phyloP scores from a whole-genome alignment of 2,888 invertebrate genomes.

The Sarcophaga variegata region DNA sequence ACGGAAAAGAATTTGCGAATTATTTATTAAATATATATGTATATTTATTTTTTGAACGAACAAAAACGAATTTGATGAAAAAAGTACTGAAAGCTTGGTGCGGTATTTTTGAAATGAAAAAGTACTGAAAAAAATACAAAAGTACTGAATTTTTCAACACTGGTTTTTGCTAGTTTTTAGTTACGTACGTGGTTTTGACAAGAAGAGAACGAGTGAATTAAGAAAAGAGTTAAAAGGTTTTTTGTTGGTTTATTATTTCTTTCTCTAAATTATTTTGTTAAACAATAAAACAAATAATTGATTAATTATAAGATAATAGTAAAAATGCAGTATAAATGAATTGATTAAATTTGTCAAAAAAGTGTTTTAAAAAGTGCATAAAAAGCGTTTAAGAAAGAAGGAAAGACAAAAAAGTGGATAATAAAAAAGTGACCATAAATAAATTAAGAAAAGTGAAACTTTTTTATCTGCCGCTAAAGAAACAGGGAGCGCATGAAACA shows the following conservation, averaged over 20 bases:
- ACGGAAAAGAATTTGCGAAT: no score
- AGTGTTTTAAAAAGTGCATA: conserved; percentile 3
- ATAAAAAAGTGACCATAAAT: neutral
- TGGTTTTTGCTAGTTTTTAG: conserved; percentile 23
- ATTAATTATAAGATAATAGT: neutral
- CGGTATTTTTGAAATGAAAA: no score
- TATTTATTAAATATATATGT: no score
- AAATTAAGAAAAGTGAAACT: conserved; percentile 64
- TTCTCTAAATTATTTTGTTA: neutral
- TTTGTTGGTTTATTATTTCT: neutral
- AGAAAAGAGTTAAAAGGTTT: conserved; percentile 46
- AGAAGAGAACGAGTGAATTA: conserved; percentile 23
- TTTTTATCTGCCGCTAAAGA: conserved; percentile 49
- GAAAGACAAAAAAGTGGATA: conserved; percentile 5
- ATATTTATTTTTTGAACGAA: no score
- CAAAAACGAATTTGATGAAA: no score
- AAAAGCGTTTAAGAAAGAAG: neutral
- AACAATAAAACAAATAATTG: neutral
- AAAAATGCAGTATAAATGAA: conserved; percentile 26
- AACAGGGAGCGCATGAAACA: conserved; percentile 29
- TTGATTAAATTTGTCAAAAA: neutral
- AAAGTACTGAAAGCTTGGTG: no score
- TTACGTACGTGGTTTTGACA: conserved; percentile 56
- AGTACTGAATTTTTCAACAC: no score
- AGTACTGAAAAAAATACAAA: no score